phyloP scores from a whole-genome alignment of 2,113 vertebrate genomes.

The Pheucticus melanocephalus region DNA sequence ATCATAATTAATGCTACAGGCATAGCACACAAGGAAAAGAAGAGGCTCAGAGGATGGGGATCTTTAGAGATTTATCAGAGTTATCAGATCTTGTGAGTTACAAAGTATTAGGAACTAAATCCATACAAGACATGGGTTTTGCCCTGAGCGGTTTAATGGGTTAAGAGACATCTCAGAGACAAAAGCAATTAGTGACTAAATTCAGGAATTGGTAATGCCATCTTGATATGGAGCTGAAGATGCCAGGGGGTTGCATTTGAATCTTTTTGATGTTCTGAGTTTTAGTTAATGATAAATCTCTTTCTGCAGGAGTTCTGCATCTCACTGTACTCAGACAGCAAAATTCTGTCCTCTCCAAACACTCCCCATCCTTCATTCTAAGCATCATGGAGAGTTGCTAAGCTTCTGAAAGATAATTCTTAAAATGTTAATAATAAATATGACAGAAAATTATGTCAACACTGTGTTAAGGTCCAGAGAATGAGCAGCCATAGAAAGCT shows the following conservation, averaged over 20 bases:
- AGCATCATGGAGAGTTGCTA: not conserved
- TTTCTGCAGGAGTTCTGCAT: not conserved
- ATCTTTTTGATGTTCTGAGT: conserved; percentile 41
- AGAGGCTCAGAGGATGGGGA: not conserved
- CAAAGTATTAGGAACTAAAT: conserved; percentile 37
- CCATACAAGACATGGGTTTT: not conserved
- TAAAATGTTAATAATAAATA: not conserved
- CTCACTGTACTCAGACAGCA: not conserved
- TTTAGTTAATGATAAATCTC: conserved; percentile 36
- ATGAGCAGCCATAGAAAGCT: not conserved
- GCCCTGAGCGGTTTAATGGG: not conserved
- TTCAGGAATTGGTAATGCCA: not conserved
- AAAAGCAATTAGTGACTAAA: conserved; percentile 50
- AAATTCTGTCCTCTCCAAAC: not conserved
- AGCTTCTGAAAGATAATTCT: not conserved
- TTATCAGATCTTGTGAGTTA: not conserved
- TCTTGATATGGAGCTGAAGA: not conserved
- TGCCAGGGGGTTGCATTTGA: not conserved
- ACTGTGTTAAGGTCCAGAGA: not conserved
- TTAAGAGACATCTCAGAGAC: conserved; percentile 43
- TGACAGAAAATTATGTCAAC: not conserved
- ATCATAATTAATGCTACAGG: not conserved
- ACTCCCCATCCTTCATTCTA: not conserved
- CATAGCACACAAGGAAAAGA: not conserved
- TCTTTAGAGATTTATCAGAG: conserved; percentile 20